A percentile compares a stretch with the other conserved stretches of the same genome.
These are phyloP conservation scores for Folsomia manolachei DNA, from an alignment of 2,888 invertebrate genomes.

Conservation along the genomic window DNA sequence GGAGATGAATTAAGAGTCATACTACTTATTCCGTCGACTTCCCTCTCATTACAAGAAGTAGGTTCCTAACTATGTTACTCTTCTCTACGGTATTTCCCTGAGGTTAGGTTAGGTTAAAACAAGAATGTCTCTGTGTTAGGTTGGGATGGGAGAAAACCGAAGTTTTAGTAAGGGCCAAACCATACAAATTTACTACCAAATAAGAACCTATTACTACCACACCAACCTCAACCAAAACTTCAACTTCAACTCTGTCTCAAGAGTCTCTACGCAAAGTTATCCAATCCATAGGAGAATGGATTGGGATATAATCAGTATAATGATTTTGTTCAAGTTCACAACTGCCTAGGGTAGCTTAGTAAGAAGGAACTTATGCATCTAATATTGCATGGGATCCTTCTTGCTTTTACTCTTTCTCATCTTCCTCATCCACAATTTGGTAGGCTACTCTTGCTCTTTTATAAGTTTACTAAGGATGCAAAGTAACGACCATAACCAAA, in stretches of 20 bases:
- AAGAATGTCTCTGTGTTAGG: not conserved
- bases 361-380: no score
- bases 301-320: not conserved
- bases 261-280: no score
- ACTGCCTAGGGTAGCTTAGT: not conserved
- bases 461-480: not conserved
- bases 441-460: not conserved
- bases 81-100: no score
- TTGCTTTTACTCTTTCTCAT: not conserved
- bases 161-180: no score
- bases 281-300: no score
- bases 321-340: not conserved
- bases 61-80: no score
- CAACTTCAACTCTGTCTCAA: no score
- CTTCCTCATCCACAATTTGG: not conserved
- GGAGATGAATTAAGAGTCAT: conserved; percentile 6
- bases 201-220: not conserved
- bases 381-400: no score
- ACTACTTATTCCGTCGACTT: not conserved
- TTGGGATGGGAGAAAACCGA: not conserved
- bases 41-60: no score
- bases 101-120: not conserved
- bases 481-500: not conserved
- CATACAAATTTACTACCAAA: no score
- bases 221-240: not conserved